Percentiles rank a stretch among this genome's conserved stretches.
Evolutionary conservation across 2,888 invertebrate genomes (phyloP).

Genomic region (Syrista parreyssii): DNA sequence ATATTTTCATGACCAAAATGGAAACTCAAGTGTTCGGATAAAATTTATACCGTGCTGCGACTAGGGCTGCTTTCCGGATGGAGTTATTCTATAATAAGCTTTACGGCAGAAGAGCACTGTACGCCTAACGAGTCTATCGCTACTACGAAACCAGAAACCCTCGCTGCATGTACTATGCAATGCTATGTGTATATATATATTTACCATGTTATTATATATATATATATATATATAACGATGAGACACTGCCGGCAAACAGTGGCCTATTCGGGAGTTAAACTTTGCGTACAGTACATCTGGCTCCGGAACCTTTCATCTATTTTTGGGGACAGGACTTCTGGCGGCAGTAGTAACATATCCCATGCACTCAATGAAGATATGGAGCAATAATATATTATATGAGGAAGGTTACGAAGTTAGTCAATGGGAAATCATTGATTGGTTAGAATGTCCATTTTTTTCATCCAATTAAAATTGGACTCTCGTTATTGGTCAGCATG

Average conservation of each 20-base stretch:
- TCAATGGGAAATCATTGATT: background rate
- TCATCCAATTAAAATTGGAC: too few relatives aligned
- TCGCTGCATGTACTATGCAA: background rate
- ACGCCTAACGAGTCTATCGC: constrained; percentile 58
- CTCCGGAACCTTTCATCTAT: background rate
- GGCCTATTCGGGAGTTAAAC: background rate
- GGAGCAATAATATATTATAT: background rate
- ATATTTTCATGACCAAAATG: background rate
- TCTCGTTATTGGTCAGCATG: background rate
- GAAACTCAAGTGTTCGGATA: background rate
- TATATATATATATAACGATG: background rate
- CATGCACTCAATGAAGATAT: background rate
- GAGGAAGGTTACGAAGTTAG: background rate
- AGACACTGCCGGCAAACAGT: background rate
- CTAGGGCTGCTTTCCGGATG: constrained; percentile 10
- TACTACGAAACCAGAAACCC: constrained; percentile 47
- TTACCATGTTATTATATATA: background rate
- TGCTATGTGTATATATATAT: background rate
- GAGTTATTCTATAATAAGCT: constrained; percentile 40
- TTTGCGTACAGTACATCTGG: background rate
- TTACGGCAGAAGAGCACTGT: constrained; percentile 29
- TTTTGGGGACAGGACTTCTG: background rate
- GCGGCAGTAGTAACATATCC: background rate
- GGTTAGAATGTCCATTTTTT: background rate
- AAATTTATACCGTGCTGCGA: background rate